Percentiles rank a stretch among this genome's conserved stretches.
Conservation (phyloP, 2,888 invertebrate species). For the Pherbina coryleti region DNA sequence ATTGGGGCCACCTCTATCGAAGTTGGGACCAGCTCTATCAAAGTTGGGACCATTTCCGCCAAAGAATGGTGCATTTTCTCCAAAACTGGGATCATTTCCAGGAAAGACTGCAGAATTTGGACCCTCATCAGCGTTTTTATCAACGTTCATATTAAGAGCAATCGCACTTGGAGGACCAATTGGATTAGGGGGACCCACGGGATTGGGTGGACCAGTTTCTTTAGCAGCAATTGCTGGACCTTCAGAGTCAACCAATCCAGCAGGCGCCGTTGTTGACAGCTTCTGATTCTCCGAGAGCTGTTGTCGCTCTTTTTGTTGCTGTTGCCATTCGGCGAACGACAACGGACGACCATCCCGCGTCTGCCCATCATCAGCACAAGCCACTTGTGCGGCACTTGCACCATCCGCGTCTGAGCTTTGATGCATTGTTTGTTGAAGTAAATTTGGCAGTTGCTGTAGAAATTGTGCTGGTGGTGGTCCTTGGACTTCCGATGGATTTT, state of each 20-base stretch:
- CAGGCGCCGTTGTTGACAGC: not conserved
- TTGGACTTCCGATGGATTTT: conserved; percentile 43
- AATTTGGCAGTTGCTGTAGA: conserved; percentile 44
- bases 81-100: conserved; percentile 37
- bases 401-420: conserved; percentile 27
- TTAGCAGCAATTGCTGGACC: conserved; percentile 16
- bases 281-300: conserved; percentile 8
- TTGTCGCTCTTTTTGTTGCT: conserved; percentile 46
- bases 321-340: conserved; percentile 60
- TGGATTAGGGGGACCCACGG: not conserved
- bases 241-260: not conserved
- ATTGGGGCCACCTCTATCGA: conserved; percentile 13
- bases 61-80: conserved; percentile 10
- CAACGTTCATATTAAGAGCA: not conserved
- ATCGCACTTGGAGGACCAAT: conserved; percentile 17
- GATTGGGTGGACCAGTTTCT: conserved; percentile 10
- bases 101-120: conserved; percentile 30
- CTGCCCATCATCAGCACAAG: not conserved
- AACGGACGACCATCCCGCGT: conserved; percentile 44
- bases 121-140: not conserved
- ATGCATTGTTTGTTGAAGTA: conserved; percentile 45
- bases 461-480: conserved; percentile 44
- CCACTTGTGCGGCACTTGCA: not conserved
- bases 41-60: conserved; percentile 29
- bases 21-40: conserved; percentile 36